Evolutionary conservation across 2,797 vertebrate genomes (phyloP).

Genomic region (Remorina albescens): DNA sequence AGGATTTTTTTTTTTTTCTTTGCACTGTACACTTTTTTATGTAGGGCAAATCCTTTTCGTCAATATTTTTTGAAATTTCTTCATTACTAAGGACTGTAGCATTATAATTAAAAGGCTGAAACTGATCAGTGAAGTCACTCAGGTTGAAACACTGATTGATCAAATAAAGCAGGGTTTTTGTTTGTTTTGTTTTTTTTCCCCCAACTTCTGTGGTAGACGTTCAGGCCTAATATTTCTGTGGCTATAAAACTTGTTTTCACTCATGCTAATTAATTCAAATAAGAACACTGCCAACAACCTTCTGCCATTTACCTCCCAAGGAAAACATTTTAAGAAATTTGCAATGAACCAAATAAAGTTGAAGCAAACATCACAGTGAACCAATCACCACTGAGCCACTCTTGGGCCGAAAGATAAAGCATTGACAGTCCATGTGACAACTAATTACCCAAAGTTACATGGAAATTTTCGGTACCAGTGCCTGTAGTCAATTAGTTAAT

Average conservation of each 20-base stretch:
- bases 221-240: too few relatives aligned
- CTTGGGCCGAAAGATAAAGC: too few relatives aligned
- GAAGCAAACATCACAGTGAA: not conserved
- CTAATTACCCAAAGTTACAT: not conserved
- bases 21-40: not conserved
- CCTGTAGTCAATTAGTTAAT: too few relatives aligned
- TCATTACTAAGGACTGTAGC: not conserved
- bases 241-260: too few relatives aligned
- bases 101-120: not conserved
- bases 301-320: not conserved
- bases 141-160: not conserved
- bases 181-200: too few relatives aligned
- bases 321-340: not conserved
- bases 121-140: not conserved
- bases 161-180: not conserved
- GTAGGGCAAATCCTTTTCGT: not conserved
- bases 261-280: too few relatives aligned
- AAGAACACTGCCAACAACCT: not conserved
- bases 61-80: not conserved
- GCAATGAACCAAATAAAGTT: not conserved
- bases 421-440: not conserved
- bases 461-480: too few relatives aligned
- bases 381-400: too few relatives aligned
- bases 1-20: conserved; percentile 55
- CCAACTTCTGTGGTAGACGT: too few relatives aligned